These are phyloP conservation scores for Prionailurus bengalensis DNA, from an alignment of 2,113 vertebrate genomes.

Conservation along the genomic window DNA sequence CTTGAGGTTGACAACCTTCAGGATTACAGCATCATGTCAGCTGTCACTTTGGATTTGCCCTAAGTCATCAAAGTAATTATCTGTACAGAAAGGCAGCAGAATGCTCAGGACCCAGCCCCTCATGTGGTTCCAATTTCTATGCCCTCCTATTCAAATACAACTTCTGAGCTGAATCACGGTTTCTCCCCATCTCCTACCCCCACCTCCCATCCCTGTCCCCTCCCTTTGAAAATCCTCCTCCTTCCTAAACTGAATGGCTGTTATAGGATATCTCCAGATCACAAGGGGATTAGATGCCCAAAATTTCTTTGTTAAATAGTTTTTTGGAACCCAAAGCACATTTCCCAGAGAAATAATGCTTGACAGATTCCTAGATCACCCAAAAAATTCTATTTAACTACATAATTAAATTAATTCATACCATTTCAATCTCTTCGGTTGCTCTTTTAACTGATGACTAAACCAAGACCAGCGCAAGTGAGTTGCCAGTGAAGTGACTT, in stretches of 20 bases:
- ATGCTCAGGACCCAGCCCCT: neutral
- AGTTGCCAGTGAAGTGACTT: neutral
- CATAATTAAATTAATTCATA: neutral
- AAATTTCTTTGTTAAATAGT: neutral
- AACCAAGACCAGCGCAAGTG: neutral
- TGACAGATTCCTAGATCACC: neutral
- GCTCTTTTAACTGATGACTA: neutral
- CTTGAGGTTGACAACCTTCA: neutral
- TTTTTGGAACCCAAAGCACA: neutral
- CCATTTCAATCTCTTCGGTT: neutral
- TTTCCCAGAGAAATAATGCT: slow-evolving; percentile 15
- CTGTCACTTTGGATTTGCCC: slow-evolving; percentile 30
- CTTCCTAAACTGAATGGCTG: neutral
- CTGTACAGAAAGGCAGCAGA: neutral
- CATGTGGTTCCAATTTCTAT: neutral
- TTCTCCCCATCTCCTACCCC: neutral
- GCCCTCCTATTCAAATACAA: neutral
- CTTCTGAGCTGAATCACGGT: neutral
- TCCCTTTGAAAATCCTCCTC: neutral
- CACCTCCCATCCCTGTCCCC: neutral
- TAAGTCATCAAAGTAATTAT: neutral
- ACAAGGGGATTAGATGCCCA: neutral
- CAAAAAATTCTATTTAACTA: neutral
- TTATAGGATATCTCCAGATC: neutral
- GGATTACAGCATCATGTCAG: neutral